Evolutionary conservation across 2,113 vertebrate species (phyloP).

Genomic region (Corythornis vintsioides): DNA sequence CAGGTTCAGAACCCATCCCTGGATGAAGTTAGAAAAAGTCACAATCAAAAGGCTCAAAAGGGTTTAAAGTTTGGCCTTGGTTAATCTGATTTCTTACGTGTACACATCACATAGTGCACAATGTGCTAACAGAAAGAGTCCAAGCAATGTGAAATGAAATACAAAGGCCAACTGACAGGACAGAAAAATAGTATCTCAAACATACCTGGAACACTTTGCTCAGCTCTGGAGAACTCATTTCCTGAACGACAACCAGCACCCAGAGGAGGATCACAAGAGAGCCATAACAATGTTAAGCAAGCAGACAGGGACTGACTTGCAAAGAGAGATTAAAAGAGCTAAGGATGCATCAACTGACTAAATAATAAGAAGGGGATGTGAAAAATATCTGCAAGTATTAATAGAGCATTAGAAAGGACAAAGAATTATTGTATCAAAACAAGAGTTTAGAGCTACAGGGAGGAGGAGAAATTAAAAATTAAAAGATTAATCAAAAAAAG

Average conservation of each 20-base stretch:
- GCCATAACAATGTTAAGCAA: neutral
- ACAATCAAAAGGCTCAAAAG: neutral
- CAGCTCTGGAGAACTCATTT: constrained; percentile 26
- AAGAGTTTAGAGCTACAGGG: neutral
- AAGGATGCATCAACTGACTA: neutral
- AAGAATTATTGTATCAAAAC: neutral
- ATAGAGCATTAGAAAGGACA: neutral
- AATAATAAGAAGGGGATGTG: neutral
- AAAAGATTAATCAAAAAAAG: neutral
- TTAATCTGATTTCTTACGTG: neutral
- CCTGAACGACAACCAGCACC: neutral
- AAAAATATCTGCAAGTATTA: neutral
- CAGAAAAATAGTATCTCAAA: neutral
- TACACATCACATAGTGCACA: neutral
- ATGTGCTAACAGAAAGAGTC: neutral
- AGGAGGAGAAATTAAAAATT: neutral
- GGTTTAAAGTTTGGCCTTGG: neutral
- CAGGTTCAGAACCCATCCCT: neutral
- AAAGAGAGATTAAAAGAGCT: neutral
- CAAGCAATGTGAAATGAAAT: neutral
- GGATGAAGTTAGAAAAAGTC: neutral
- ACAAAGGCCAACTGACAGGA: neutral
- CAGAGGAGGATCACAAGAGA: neutral
- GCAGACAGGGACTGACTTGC: neutral
- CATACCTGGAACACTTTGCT: neutral